phyloP scores from a whole-genome alignment of 2,888 invertebrate species.

The Nomada fucata region DNA sequence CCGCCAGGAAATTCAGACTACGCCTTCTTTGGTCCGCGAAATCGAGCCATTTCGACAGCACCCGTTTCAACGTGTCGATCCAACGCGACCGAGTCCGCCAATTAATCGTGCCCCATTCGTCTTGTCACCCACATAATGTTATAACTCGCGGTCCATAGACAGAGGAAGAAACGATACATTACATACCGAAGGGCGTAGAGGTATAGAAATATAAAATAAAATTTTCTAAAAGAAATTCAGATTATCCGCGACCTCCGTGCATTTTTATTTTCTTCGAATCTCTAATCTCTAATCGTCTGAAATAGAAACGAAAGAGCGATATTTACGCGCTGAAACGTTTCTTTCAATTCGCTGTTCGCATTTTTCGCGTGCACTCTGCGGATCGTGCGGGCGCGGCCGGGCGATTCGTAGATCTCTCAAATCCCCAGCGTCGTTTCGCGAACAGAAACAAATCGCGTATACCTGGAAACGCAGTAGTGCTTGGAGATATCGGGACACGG shows the following conservation, averaged over 20 bases:
- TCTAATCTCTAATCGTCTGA: too few species aligned
- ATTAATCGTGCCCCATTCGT: slow-evolving; percentile 17
- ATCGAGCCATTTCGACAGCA: slow-evolving; percentile 27
- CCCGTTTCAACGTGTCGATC: slow-evolving; percentile 15
- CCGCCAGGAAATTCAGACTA: slow-evolving; percentile 50
- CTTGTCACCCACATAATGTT: background rate
- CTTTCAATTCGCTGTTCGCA: background rate
- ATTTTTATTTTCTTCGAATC: too few species aligned
- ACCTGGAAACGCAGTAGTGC: background rate
- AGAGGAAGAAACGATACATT: too few species aligned
- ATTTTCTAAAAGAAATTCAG: too few species aligned
- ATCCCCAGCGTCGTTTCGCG: background rate
- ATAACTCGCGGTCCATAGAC: too few species aligned
- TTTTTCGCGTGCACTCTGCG: background rate
- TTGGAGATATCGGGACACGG: background rate
- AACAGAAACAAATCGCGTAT: slow-evolving; percentile 18
- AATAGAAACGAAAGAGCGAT: background rate
- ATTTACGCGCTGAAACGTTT: background rate
- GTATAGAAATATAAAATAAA: too few species aligned
- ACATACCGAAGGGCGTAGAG: too few species aligned
- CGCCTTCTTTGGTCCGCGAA: slow-evolving; percentile 51
- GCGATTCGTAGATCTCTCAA: slow-evolving; percentile 10
- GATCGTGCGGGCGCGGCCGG: background rate
- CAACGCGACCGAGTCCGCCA: slow-evolving; percentile 33
- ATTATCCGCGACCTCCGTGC: too few species aligned